These are phyloP conservation scores for Donacobius atricapilla DNA, from an alignment of 2,113 vertebrate genomes.

Conservation along the genomic window DNA sequence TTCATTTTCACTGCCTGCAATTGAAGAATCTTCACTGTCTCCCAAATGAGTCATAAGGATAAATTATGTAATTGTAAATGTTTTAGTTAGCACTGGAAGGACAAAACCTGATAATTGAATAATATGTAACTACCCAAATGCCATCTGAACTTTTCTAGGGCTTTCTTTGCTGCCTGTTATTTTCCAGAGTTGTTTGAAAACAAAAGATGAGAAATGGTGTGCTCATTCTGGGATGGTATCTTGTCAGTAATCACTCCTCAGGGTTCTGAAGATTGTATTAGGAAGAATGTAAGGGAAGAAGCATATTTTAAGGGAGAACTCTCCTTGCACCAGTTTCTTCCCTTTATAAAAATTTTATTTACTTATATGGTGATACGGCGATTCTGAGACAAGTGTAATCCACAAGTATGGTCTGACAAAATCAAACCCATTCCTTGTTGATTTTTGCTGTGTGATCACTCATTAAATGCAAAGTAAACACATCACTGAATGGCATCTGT, in stretches of 20 bases:
- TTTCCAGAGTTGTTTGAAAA: conserved; percentile 1
- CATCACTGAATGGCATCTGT: neutral
- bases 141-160: neutral
- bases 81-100: conserved; percentile 29
- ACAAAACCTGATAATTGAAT: neutral
- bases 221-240: neutral
- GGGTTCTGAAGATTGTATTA: neutral
- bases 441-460: neutral
- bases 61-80: conserved; percentile 1
- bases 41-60: conserved; percentile 2
- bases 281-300: neutral
- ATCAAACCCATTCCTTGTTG: neutral
- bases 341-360: neutral
- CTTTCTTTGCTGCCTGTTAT: neutral
- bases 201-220: neutral
- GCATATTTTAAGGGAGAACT: neutral
- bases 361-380: neutral
- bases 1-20: neutral
- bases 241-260: neutral
- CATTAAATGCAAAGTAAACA: conserved; percentile 5
- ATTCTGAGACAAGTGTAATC: neutral
- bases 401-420: neutral
- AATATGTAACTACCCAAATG: neutral
- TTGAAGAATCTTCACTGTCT: neutral
- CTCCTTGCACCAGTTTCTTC: neutral